Evolutionary conservation across 2,113 vertebrate species (phyloP).

Genomic region (Nicator chloris): DNA sequence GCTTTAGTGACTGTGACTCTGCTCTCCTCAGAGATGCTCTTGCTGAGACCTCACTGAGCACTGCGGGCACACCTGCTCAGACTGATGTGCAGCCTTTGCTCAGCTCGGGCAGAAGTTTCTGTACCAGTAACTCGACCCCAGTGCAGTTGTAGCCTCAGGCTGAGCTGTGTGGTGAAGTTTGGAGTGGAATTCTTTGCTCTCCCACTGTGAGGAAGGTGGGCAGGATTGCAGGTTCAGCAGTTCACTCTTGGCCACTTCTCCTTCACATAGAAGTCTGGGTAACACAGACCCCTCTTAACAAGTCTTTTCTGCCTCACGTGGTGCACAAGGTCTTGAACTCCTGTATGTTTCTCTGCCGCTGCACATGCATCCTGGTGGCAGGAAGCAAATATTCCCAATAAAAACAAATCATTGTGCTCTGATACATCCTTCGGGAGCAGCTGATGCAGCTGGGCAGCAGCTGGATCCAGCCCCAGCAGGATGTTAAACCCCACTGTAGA

Average conservation of each 20-base stretch:
- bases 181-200: background rate
- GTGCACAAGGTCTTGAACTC: background rate
- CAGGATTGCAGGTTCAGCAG: background rate
- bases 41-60: background rate
- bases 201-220: background rate
- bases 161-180: background rate
- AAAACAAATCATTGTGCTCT: constrained; percentile 51
- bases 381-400: constrained; percentile 61
- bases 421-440: constrained; percentile 29
- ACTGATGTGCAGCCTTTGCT: background rate
- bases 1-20: background rate
- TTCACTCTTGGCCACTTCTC: background rate
- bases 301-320: background rate
- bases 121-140: background rate
- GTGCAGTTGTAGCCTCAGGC: background rate
- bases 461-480: background rate
- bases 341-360: background rate
- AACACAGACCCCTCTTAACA: background rate
- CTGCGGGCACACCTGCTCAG: background rate
- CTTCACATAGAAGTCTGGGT: background rate
- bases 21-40: background rate
- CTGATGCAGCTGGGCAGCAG: constrained; percentile 53
- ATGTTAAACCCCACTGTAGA: background rate
- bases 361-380: constrained; percentile 28
- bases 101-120: background rate